Evolutionary conservation across 2,888 invertebrate species (phyloP).

Genomic region (Oegoconia quadripuncta): DNA sequence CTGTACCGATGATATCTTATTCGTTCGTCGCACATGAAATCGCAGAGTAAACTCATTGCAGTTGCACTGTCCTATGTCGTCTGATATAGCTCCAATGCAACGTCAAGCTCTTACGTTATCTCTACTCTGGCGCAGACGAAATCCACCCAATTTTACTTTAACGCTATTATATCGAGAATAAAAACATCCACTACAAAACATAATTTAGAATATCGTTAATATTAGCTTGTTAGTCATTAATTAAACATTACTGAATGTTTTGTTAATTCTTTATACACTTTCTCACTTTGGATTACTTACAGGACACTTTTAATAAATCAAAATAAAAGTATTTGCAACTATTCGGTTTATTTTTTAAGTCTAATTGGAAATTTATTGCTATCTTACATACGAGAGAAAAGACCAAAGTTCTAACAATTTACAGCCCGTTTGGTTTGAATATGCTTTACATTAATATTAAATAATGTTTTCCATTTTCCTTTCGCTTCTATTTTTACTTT

Average conservation of each 20-base stretch:
- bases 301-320: constrained; percentile 45
- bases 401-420: too few relatives aligned
- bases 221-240: constrained; percentile 33
- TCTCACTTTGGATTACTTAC: constrained; percentile 46
- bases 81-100: neutral
- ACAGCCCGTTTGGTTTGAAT: too few relatives aligned
- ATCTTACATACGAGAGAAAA: neutral
- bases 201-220: constrained; percentile 60
- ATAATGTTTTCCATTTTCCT: too few relatives aligned
- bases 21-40: constrained; percentile 10
- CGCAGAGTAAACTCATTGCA: constrained; percentile 1
- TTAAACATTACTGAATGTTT: constrained; percentile 35
- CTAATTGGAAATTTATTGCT: neutral
- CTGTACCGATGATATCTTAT: constrained; percentile 1
- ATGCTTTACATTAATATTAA: neutral
- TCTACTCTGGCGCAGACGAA: too few relatives aligned
- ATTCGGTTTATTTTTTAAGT: neutral
- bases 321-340: neutral
- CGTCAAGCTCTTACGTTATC: too few relatives aligned
- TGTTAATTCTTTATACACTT: constrained; percentile 35
- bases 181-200: constrained; percentile 70
- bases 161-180: constrained; percentile 46
- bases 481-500: neutral
- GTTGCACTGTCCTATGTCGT: too few relatives aligned
- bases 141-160: too few relatives aligned